Base-by-base conservation (phyloP, 2,888 invertebrate species). In the Ptilodon capucinus region DNA sequence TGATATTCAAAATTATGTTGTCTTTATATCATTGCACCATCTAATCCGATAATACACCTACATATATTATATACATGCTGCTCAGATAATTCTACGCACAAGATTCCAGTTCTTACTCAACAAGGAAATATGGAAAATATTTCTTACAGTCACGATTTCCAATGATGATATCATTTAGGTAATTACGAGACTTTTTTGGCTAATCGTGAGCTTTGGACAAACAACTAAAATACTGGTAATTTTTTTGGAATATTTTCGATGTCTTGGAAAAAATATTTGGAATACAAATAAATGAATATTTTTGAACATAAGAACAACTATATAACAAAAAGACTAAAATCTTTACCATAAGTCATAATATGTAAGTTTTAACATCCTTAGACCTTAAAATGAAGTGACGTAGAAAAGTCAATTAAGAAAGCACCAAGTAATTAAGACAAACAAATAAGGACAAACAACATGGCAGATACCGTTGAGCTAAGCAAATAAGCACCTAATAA, bases 401-500 rank as follows among this genome's bases (percentile, higher is more conserved):
- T 48, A 55, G 54, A 64, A 56, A 55, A 57, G 57, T 53, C 48
- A 56, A 65, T 59, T 56, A 65, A 46, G 44, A 54, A 64, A 57
- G 54, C 49, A 48, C 48, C 44, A 41, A 57, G 54, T 53, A 47
- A 62, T 62, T 58, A 48, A 48, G 28, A 28, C 48, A 61, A 60
- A 67, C 61, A 71, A 65, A 61, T 55, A 56, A 42, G 48, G 57
- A 41, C 49, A 39, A 45, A 44, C 44, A 46, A 40, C 40, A 16
- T 25, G 4, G 3, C 40, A 52, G 42, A 13, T 48, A 55, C 9
- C 28, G 39, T 44, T 25, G 19, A 50, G 50, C 44, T 57, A 54
- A 48, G 52, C 55, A 64, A 68, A 71, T 64, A 60, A 23, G 48
- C 41, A 58, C 57, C 48, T 70, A 74, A 74, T 73, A 70, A 69